A percentile compares a stretch with the other conserved stretches of the same genome.
Evolutionary conservation across 2,888 invertebrate species (phyloP).

Genomic region (Junonia oenone): DNA sequence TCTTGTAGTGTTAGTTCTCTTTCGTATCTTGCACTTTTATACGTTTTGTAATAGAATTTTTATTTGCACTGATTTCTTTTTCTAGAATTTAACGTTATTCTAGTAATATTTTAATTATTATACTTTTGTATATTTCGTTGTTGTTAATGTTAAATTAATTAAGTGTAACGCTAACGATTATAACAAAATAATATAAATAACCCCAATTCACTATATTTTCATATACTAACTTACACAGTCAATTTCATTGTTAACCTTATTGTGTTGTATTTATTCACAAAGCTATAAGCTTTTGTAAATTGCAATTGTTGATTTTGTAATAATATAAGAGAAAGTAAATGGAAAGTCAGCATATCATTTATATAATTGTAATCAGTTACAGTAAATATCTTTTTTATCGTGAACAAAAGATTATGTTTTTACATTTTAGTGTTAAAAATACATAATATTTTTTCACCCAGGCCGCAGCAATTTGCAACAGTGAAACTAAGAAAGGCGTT

Average conservation of each 20-base stretch:
- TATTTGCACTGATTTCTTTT: conserved; percentile 7
- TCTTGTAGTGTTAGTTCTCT: conserved; percentile 7
- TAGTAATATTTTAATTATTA: conserved; percentile 8
- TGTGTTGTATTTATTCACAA: neutral
- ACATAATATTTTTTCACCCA: conserved; percentile 62
- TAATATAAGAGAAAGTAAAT: neutral
- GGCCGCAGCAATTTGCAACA: conserved; percentile 92
- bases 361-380: neutral
- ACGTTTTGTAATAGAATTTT: conserved; percentile 5
- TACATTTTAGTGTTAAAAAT: conserved; percentile 14
- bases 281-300: neutral
- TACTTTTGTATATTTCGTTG: conserved; percentile 26
- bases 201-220: neutral
- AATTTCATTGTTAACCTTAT: neutral
- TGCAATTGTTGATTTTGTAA: conserved; percentile 1
- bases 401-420: neutral
- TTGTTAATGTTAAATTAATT: conserved; percentile 21
- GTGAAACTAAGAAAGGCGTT: conserved; percentile 92
- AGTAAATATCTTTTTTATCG: neutral
- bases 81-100: neutral
- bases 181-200: neutral
- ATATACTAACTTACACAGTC: neutral
- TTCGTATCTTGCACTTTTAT: conserved; percentile 8
- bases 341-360: neutral
- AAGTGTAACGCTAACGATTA: neutral